Percentiles rank a stretch among this genome's conserved stretches.
phyloP scores from a whole-genome alignment of 1,140 invertebrate species.

The Achroia grisella region DNA sequence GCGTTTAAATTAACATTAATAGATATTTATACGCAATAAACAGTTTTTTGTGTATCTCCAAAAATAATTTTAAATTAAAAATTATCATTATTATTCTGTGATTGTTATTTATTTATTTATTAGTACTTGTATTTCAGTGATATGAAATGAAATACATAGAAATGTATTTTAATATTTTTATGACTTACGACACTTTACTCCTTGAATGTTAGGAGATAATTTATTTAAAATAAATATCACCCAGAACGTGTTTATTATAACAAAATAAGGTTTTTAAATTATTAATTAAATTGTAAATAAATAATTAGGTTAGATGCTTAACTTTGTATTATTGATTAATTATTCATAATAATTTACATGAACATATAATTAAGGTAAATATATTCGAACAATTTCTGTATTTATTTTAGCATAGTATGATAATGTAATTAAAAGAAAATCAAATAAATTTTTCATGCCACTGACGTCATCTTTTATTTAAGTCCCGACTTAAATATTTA shows the following conservation, averaged over 20 bases:
- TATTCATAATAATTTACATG: slow-evolving; percentile 57
- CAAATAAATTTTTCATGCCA: slow-evolving; percentile 71
- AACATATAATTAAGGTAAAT: slow-evolving; percentile 57
- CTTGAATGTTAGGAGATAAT: no score
- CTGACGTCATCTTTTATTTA: slow-evolving; percentile 35
- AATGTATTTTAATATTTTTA: no score
- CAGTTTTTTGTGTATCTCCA: no score
- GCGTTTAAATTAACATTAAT: no score
- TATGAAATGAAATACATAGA: no score
- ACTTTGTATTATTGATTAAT: slow-evolving; percentile 42
- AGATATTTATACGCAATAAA: no score
- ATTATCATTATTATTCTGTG: no score
- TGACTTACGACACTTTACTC: no score
- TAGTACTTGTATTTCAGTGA: no score
- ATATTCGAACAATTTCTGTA: slow-evolving; percentile 60
- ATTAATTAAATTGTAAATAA: slow-evolving; percentile 55
- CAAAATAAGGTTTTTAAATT: slow-evolving; percentile 3
- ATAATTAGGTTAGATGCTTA: slow-evolving; percentile 57
- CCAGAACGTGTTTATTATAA: not conserved
- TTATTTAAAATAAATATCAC: no score
- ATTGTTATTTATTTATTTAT: no score
- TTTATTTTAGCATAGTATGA: slow-evolving; percentile 70
- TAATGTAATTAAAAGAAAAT: slow-evolving; percentile 68
- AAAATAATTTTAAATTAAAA: no score
- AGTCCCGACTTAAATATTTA: slow-evolving; percentile 2